Evolutionary conservation across 2,113 vertebrate genomes (phyloP), one percentile per base, ranked within the genome.

Genomic region (Nerophis ophidion): DNA sequence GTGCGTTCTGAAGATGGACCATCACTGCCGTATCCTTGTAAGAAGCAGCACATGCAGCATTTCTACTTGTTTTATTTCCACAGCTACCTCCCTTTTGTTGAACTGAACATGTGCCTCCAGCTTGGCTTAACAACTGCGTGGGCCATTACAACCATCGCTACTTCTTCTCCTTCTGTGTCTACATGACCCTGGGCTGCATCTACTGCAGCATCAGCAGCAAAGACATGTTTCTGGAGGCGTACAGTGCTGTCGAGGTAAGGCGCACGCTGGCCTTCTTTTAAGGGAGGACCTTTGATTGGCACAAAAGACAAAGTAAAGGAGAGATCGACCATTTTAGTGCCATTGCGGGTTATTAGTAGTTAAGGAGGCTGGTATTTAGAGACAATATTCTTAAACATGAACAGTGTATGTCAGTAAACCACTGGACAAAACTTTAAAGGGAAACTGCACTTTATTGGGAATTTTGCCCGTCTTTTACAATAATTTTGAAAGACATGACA

Each of bases 11-110:
- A 99, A 98, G 90, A 99, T 99, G 97, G 97, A 99, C 72, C 97
- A 98, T 57, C 97, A 98, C 83, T 99, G 97, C 68, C 97, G 96
- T 99, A 99, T 99, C 96, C 95, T 98, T 97, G 74, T 48, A 10
- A 17, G 6, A 14, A 38, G 11, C 19, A 10, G 45, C 4, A n/a
- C 35, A 48, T 6, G 12, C 1, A 60, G 10, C 52, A n/a, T 13
- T 10, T 49, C 10, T 4, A 17, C 8, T 19, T 14, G 7, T 36
- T 15, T 19, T 52, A 13, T 49, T 7, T 11, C 5, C 5, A 17
- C 35, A 36, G 10, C 7, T 4, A 17, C 9, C 44, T 15, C 19
- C 7, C 8, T 49, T 44, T 54, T 7, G 15, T 66, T 67, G 61
- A 66, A 51, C 83, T 88, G 73, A 81, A 85, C 80, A 0, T 6